phyloP scores from a whole-genome alignment of 2,113 vertebrate genomes.

The Prinia subflava region DNA sequence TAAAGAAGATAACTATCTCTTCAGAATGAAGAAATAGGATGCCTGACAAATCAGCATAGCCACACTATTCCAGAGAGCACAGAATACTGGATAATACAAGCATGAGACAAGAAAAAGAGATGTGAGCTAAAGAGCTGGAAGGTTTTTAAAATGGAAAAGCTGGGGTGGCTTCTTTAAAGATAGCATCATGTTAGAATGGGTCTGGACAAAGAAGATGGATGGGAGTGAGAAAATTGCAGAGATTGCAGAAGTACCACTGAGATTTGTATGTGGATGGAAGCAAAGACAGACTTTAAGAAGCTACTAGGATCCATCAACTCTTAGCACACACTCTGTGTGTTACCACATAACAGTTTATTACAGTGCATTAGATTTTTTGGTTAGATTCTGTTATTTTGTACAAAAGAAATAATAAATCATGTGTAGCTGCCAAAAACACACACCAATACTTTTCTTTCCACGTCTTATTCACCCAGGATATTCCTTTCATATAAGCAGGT shows the following conservation, averaged over 20 bases:
- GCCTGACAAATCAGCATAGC: background rate
- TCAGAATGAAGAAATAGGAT: background rate
- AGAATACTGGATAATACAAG: background rate
- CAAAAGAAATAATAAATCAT: background rate
- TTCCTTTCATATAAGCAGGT: background rate
- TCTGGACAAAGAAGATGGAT: background rate
- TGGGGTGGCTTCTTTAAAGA: background rate
- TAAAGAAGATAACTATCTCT: background rate
- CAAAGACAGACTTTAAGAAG: background rate
- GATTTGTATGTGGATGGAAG: background rate
- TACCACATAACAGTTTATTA: background rate
- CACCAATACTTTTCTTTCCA: background rate
- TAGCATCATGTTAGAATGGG: background rate
- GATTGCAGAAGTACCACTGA: background rate
- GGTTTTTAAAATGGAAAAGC: background rate
- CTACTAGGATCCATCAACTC: background rate
- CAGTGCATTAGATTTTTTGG: accelerated
- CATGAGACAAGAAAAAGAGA: background rate
- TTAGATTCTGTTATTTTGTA: background rate
- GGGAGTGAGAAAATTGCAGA: background rate
- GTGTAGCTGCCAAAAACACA: background rate
- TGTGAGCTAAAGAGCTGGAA: background rate
- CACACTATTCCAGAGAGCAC: background rate
- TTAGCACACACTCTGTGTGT: background rate
- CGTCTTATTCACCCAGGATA: background rate